Percentiles rank a stretch among this genome's conserved stretches.
Conservation (phyloP, 2,113 vertebrate species). For the Casuarius casuarius region DNA sequence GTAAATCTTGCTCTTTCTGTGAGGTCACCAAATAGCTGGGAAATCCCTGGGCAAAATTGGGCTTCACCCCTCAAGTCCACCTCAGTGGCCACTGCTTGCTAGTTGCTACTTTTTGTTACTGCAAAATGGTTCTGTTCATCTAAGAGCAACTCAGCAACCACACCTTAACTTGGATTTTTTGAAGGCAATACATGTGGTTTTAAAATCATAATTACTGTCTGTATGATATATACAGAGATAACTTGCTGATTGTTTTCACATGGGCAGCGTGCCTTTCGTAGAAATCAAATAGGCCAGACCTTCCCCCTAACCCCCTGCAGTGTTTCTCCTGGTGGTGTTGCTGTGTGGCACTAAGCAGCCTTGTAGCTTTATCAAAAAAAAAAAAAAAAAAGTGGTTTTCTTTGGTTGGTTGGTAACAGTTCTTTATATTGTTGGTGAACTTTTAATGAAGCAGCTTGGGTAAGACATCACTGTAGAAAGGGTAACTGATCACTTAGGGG, state of each 20-base stretch:
- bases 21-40: neutral
- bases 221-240: neutral
- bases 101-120: neutral
- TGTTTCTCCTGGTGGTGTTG: neutral
- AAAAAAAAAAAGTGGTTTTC: neutral
- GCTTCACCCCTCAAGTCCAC: neutral
- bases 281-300: neutral
- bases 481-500: neutral
- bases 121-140: neutral
- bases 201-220: neutral
- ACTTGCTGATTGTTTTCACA: neutral
- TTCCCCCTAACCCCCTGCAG: neutral
- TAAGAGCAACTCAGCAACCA: neutral
- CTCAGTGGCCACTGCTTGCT: fast-evolving
- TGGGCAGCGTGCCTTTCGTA: neutral
- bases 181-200: neutral
- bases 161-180: neutral
- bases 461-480: neutral
- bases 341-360: neutral
- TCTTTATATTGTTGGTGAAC: neutral
- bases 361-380: neutral
- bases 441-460: neutral
- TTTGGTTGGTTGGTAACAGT: neutral
- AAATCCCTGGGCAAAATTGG: neutral
- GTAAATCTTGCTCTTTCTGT: neutral